Conservation (phyloP, 2,113 vertebrate species). For the Oreochromis tanganicae region DNA sequence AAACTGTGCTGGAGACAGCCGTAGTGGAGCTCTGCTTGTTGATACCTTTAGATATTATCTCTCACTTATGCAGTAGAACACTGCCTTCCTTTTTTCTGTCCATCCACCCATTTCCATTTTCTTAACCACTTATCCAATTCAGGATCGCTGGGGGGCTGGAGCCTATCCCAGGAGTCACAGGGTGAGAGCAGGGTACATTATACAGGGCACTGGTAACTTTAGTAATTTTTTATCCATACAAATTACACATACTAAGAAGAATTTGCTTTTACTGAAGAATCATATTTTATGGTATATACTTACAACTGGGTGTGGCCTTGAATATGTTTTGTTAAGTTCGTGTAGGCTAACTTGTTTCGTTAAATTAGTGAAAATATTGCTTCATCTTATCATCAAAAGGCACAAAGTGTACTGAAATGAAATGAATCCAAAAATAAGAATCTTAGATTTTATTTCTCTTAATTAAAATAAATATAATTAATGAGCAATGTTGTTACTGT, state of each 20-base stretch:
- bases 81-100: not conserved
- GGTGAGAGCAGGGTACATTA: not conserved
- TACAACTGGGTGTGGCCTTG: not conserved
- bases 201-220: not conserved
- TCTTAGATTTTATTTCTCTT: not conserved
- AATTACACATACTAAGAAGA: not conserved
- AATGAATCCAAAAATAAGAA: not conserved
- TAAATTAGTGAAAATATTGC: not conserved
- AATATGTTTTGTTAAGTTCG: not conserved
- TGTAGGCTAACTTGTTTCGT: not conserved
- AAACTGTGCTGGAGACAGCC: not conserved
- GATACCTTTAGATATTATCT: not conserved
- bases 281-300: not conserved
- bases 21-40: not conserved
- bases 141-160: not conserved
- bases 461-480: not conserved
- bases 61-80: not conserved
- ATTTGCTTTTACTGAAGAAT: not conserved
- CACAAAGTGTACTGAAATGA: not conserved
- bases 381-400: not conserved
- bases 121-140: not conserved
- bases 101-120: not conserved
- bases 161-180: not conserved
- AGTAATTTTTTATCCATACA: not conserved
- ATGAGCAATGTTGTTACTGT: not conserved